Evolutionary conservation across 2,113 vertebrate genomes (phyloP), one percentile per base, ranked within the genome.

Genomic region (Microtus richardsoni): DNA sequence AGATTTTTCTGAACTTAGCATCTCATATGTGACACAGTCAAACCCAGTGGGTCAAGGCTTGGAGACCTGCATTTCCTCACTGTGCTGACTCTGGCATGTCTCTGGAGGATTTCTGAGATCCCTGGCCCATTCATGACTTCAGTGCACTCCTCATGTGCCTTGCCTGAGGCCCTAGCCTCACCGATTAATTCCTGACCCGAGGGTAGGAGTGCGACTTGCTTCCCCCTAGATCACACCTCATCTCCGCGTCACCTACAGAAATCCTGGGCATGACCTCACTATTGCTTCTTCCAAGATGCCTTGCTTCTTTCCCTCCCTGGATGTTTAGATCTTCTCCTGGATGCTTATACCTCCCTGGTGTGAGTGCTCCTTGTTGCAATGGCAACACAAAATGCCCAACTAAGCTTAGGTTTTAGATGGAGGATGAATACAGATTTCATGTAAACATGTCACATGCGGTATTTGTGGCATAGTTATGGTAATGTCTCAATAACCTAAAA

Each of bases 371-470:
- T 44, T 30, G 74, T 68, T 47, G 17, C 26, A 74, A 94, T 66
- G 96, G 91, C 92, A 85, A 71, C 44, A n/a, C 1, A 78, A 41
- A 11, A 41, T 96, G 36, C 26, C 49, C 13, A 84, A 79, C 78
- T 82, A 71, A 75, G 89, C 28, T 52, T 92, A 66, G 71, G 82
- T 94, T 94, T 83, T 49, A 86, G 41, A 77, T 39, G 66, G 84
- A 41, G 36, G 60, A 26, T 75, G 73, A 92, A 77, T 60, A 88
- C 39, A 54, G 71, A 62, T 86, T 88, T 54, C 47, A 33, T 19
- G 24, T 70, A 79, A 80, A 2, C 47, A 11, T 52, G 68, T 14
- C n/a, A n/a, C 33, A 7, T 78, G 68, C 22, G 89, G 0, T 74
- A 60, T 66, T 80, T 58, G 74, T 68, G 62, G 91, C 2, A 22